Evolutionary conservation across 2,888 invertebrate genomes (phyloP).

Genomic region (Heliconius cydno): DNA sequence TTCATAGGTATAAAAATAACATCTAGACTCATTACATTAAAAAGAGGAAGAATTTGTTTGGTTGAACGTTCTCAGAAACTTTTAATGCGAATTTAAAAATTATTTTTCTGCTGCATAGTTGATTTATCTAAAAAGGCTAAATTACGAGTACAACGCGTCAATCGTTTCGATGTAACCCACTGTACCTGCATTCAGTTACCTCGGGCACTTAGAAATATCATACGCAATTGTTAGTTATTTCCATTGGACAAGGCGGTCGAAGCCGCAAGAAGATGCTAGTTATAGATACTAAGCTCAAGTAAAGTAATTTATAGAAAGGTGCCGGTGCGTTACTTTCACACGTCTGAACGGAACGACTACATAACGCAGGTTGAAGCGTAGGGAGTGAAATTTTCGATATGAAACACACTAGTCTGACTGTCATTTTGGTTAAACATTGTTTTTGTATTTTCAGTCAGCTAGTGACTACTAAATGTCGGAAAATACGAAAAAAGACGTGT

Average conservation of each 20-base stretch:
- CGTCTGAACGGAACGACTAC: conserved; percentile 30
- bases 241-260: background rate
- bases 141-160: too few species aligned
- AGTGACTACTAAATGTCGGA: too few species aligned
- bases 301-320: conserved; percentile 6
- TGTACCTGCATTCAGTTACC: background rate
- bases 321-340: conserved; percentile 21
- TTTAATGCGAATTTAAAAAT: too few species aligned
- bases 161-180: background rate
- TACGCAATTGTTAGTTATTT: background rate
- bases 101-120: background rate
- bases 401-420: background rate
- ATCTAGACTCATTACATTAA: too few species aligned
- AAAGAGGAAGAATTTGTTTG: too few species aligned
- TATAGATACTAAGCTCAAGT: conserved; percentile 1
- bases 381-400: conserved; percentile 20
- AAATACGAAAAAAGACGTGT: background rate
- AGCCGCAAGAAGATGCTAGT: background rate
- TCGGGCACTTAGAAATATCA: background rate
- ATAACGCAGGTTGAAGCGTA: conserved; percentile 14
- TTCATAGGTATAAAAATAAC: too few species aligned
- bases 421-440: background rate
- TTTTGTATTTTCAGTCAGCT: background rate
- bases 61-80: too few species aligned
- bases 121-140: too few species aligned